These are phyloP conservation scores for Edolisoma coerulescens DNA, from an alignment of 2,113 vertebrate species.

Conservation along the genomic window DNA sequence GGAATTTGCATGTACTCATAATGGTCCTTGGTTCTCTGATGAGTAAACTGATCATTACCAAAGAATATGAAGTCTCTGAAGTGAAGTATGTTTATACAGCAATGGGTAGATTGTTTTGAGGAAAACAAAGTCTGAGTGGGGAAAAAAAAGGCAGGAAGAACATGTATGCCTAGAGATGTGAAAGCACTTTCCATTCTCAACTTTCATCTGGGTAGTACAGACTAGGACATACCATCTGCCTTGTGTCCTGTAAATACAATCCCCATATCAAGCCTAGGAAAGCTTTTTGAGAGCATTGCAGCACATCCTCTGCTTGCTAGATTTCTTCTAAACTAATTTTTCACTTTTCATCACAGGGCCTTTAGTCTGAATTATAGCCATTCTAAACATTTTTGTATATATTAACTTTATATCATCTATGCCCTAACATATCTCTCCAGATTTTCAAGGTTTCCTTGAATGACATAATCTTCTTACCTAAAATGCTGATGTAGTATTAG, in stretches of 20 bases:
- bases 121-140: background rate
- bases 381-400: background rate
- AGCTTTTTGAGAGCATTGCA: background rate
- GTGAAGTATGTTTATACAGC: background rate
- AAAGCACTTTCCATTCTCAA: background rate
- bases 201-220: background rate
- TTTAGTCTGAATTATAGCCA: background rate
- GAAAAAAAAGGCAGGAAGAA: background rate
- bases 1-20: background rate
- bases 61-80: background rate
- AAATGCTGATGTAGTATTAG: background rate
- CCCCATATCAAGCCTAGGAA: background rate
- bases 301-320: background rate
- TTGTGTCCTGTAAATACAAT: background rate
- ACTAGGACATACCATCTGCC: background rate
- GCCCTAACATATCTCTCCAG: background rate
- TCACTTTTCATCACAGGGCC: background rate
- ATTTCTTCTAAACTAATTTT: background rate
- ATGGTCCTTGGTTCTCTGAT: background rate
- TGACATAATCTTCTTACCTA: background rate
- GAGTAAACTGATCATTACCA: background rate
- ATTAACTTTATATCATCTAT: background rate
- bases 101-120: background rate
- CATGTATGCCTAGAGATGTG: background rate
- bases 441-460: background rate